These are phyloP conservation scores for Acrocephalus kingi DNA, from an alignment of 2,113 vertebrate species.

Conservation along the genomic window DNA sequence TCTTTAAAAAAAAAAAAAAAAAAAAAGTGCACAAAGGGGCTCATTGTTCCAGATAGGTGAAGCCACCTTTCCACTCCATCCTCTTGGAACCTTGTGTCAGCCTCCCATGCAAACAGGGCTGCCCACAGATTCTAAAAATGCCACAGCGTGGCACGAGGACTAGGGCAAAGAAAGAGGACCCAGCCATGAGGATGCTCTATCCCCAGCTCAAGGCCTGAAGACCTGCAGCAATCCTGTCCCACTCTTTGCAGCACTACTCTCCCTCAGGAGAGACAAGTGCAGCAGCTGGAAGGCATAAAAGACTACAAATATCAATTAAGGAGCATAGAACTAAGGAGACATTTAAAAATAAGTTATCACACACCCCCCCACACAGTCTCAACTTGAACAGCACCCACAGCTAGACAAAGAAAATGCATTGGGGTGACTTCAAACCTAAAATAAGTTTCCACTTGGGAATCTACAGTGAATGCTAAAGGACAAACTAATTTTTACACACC, in stretches of 20 bases:
- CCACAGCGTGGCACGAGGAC: background rate
- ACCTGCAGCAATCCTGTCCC: background rate
- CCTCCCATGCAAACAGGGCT: background rate
- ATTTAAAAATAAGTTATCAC: background rate
- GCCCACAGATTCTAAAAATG: background rate
- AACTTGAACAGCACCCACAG: background rate
- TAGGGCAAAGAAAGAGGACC: background rate
- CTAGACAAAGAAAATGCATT: background rate
- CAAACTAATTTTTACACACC: background rate
- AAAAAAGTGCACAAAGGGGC: background rate
- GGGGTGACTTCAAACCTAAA: background rate
- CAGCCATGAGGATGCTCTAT: background rate
- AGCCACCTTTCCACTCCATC: background rate
- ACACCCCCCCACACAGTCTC: background rate
- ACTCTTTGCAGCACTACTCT: background rate
- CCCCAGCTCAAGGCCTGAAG: background rate
- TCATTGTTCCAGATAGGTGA: background rate
- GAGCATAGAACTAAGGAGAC: background rate
- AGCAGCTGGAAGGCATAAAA: background rate
- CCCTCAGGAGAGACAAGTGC: background rate
- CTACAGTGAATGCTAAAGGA: background rate
- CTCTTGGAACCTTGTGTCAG: fast-evolving
- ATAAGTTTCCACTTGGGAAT: background rate
- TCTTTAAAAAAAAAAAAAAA: background rate
- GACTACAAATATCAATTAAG: background rate